Evolutionary conservation across 2,113 vertebrate genomes (phyloP).

Genomic region (Proterorhinus semilunaris): DNA sequence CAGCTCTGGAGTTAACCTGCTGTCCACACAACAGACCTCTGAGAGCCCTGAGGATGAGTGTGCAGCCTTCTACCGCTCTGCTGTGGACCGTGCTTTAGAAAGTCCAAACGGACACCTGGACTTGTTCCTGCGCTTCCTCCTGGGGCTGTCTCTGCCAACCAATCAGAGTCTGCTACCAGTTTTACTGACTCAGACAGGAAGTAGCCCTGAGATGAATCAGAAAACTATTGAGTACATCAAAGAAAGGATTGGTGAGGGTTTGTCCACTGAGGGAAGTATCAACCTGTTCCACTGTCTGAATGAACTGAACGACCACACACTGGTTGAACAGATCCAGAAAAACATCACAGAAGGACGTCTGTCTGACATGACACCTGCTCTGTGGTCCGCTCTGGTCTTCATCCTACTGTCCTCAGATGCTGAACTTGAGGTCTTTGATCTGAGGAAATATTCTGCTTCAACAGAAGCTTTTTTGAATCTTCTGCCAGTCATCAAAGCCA

Average conservation of each 20-base stretch:
- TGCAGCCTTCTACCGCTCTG: slow-evolving; percentile 15
- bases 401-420: slow-evolving; percentile 28
- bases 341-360: slow-evolving; percentile 11
- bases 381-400: slow-evolving; percentile 35
- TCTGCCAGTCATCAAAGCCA: slow-evolving; percentile 41
- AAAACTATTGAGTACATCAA: slow-evolving; percentile 20
- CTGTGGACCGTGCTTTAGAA: slow-evolving; percentile 32
- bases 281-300: slow-evolving; percentile 28
- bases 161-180: slow-evolving; percentile 19
- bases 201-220: not conserved
- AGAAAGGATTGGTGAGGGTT: slow-evolving; percentile 14
- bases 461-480: slow-evolving; percentile 30
- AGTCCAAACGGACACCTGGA: slow-evolving; percentile 48
- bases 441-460: slow-evolving; percentile 35
- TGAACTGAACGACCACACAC: slow-evolving; percentile 17
- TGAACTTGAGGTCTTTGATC: slow-evolving; percentile 22
- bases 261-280: slow-evolving; percentile 19
- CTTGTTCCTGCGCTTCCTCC: slow-evolving; percentile 44
- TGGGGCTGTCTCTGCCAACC: slow-evolving; percentile 33
- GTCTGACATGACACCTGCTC: slow-evolving; percentile 9
- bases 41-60: too few species aligned
- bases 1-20: slow-evolving; percentile 12
- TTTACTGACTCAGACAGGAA: slow-evolving; percentile 4
- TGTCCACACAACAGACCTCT: not conserved
- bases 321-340: slow-evolving; percentile 17